Evolutionary conservation across 2,888 invertebrate species (phyloP), one percentile per base, ranked within the genome.

Genomic region (Zele albiditarsus): DNA sequence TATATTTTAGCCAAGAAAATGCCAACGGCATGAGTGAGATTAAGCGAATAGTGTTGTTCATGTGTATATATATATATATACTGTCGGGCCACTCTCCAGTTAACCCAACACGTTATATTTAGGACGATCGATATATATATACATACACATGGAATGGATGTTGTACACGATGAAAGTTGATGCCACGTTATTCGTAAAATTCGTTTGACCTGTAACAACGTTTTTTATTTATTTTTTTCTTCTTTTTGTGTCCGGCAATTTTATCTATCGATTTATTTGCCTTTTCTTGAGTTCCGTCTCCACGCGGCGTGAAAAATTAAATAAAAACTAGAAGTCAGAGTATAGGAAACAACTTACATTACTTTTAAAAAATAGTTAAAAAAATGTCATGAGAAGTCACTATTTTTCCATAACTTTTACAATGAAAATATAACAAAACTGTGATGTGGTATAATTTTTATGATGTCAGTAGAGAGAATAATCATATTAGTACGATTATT

Each of bases 61-160:
- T 70, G 70, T 70, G 68, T 49, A 23, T 28, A 57, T 68, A 53
- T 53, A 31, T 58, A 67, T 67, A 42, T 46, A 60, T 28, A 65
- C 31, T 31, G 70, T 42, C 25, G 23, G 63, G 58, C 73, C 28
- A 67, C 67, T 46, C 67, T 67, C 27, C 46, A 42, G 53, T 67
- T 70, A 70, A 73, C 78, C 42, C 82, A 81, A 80, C 81, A 53
- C 53, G 85, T 85, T 86, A 87, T 85, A 88, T 88, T 87, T 87
- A 88, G 87, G 88, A 86, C 88, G 86, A 87, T 87, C 87, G 85
- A 88, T 87, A 84, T 85, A 76, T 74, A 75, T 67, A 67, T 77
- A 77, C 66, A 58, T 49, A 67, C n/a, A 67, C 20, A n/a, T 53
- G 20, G 84, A 75, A 78, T 75, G 77, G 77, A 81, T 77, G 79